phyloP scores from a whole-genome alignment of 1,140 invertebrate genomes.

The Daktulosphaira vitifoliae region DNA sequence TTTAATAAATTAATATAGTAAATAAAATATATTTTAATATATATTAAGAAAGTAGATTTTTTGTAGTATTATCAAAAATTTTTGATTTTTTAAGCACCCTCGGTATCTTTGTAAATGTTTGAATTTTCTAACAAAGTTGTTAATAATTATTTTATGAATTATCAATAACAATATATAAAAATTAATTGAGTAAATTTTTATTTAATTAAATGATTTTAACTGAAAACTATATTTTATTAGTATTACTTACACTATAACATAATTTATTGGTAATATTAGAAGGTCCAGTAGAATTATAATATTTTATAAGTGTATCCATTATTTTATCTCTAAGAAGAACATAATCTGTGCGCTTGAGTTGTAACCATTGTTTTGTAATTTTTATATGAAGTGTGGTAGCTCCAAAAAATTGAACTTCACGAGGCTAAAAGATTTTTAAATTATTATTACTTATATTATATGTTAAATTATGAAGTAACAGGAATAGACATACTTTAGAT shows the following conservation, averaged over 20 bases:
- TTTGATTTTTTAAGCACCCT: no score
- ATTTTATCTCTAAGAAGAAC: conserved; percentile 63
- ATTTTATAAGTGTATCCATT: conserved; percentile 57
- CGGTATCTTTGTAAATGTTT: no score
- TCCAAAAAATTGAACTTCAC: conserved; percentile 86
- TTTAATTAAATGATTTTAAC: not conserved
- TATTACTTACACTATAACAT: conserved; percentile 69
- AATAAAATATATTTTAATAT: no score
- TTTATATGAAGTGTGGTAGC: conserved; percentile 80
- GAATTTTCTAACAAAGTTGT: no score
- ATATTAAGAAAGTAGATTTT: no score
- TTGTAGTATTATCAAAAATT: no score
- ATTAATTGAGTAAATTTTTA: not conserved
- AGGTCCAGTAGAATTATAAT: conserved; percentile 60
- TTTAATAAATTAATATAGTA: no score
- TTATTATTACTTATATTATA: no score
- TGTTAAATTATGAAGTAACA: no score
- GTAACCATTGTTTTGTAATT: conserved; percentile 73
- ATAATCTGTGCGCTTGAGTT: conserved; percentile 70
- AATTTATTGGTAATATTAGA: conserved; percentile 76
- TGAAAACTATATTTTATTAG: not conserved
- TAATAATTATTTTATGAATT: not conserved
- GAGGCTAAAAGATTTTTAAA: conserved; percentile 61
- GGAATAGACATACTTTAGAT: conserved; percentile 63
- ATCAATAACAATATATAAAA: not conserved